A percentile compares a stretch with the other conserved stretches of the same genome.
Conservation (phyloP, 2,888 invertebrate species). For the Drosophila anceps region DNA sequence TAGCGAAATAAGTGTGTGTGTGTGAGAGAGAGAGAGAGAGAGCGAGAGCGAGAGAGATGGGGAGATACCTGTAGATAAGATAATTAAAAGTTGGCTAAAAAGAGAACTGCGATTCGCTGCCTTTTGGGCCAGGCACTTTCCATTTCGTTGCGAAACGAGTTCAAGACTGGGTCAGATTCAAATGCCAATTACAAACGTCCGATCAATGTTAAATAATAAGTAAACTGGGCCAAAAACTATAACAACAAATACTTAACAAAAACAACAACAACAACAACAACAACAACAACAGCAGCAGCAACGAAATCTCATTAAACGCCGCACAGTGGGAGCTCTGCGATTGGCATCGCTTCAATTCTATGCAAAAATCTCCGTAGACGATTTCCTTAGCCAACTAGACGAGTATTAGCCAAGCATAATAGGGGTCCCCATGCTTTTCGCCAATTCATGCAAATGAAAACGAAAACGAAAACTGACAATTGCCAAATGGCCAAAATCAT, state of each 20-base stretch:
- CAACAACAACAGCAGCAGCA: constrained; percentile 18
- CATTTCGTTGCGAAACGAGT: constrained; percentile 73
- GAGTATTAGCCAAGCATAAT: constrained; percentile 41
- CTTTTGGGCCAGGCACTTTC: constrained; percentile 59
- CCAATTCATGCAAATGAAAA: constrained; percentile 76
- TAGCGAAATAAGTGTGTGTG: background rate
- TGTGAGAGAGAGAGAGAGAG: constrained; percentile 1
- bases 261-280: background rate
- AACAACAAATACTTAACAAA: constrained; percentile 35
- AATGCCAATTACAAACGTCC: constrained; percentile 72
- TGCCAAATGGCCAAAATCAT: constrained; percentile 46
- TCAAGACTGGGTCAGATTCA: constrained; percentile 69
- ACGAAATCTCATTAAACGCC: constrained; percentile 74
- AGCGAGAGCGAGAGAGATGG: constrained; percentile 24
- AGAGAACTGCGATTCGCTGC: constrained; percentile 20
- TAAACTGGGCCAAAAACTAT: constrained; percentile 71
- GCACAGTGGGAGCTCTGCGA: constrained; percentile 66
- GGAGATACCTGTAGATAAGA: constrained; percentile 56
- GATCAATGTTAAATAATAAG: constrained; percentile 75
- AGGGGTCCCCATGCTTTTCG: constrained; percentile 44
- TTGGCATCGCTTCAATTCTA: constrained; percentile 53
- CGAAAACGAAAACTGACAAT: constrained; percentile 50
- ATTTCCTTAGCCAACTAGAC: constrained; percentile 47
- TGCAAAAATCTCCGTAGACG: constrained; percentile 42
- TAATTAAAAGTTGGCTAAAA: constrained; percentile 53